Base-by-base conservation (phyloP, 2,113 vertebrate species). In the Amazona vittata region DNA sequence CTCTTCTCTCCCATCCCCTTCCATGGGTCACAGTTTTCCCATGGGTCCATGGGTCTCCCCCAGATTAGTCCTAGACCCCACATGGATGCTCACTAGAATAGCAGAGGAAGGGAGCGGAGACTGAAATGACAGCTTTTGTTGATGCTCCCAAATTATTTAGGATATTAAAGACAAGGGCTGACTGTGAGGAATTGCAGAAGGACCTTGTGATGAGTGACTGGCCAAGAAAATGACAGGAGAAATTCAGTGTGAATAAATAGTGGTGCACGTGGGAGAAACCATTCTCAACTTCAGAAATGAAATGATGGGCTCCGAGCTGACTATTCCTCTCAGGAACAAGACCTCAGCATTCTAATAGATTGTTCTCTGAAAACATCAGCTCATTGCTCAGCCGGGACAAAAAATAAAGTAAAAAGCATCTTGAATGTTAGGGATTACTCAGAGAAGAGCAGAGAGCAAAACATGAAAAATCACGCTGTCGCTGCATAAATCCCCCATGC, bases 361-460 rank as follows among this genome's bases (percentile, higher is more conserved):
- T 93, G 83, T 69, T 94, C 81, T 91, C 57, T 0, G 2, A 84
- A 96, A 95, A 92, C 95, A 95, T 86, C 81, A 91, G 80, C 86
- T 96, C 67, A 81, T 93, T 94, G 93, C 93, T 95, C 91, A 95
- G 91, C 89, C 84, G 86, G 91, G 91, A 71, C 52, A 84, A 60
- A 81, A 79, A 15, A 39, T 15, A n/a, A 35, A 59, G 14, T 24
- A 71, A 18, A 55, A 50, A 2, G 4, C 91, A 67, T 64, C 50
- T 89, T n/a, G 46, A 94, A 83, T 60, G 69, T 57, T 86, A 84
- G 77, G 57, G 77, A 95, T 97, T 95, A 96, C 91, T 96, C 95
- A 96, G 93, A 89, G 86, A 43, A 73, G 73, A 96, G 9, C 13
- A 67, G 89, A 86, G 85, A 89, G 52, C 55, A 89, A 83, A 96